phyloP scores from a whole-genome alignment of 2,113 vertebrate genomes.

The Oreochromis spilurus region DNA sequence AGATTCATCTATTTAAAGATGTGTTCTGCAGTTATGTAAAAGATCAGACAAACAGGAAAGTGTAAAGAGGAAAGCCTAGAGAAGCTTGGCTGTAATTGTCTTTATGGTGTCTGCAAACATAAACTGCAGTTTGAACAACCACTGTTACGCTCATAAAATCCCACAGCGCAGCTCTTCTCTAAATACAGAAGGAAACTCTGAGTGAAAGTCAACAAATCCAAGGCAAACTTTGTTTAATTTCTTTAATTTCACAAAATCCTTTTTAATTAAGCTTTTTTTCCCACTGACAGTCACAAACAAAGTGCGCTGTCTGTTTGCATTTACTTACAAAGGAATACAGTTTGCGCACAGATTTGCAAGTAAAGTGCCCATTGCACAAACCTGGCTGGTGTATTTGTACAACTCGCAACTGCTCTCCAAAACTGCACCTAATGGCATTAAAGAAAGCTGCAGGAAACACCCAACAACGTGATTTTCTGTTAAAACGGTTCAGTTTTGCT shows the following conservation, averaged over 20 bases:
- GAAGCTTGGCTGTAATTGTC: constrained; percentile 16
- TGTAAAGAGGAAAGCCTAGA: neutral
- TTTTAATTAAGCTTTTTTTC: neutral
- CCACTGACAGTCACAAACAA: neutral
- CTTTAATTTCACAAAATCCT: neutral
- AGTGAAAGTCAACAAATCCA: neutral
- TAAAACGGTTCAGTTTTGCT: neutral
- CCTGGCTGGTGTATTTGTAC: neutral
- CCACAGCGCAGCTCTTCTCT: neutral
- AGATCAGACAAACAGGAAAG: neutral
- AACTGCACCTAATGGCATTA: neutral
- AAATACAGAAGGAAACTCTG: neutral
- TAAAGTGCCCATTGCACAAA: neutral
- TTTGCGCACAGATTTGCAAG: neutral
- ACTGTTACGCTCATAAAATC: neutral
- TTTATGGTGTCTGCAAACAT: constrained; percentile 44
- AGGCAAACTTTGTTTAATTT: neutral
- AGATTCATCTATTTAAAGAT: neutral
- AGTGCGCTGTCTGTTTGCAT: neutral
- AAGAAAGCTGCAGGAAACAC: neutral
- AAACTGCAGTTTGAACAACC: constrained; percentile 30
- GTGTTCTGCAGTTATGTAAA: neutral
- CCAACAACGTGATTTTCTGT: accelerated
- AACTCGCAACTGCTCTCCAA: neutral
- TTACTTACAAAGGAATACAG: neutral